Evolutionary conservation across 2,888 invertebrate genomes (phyloP).

Genomic region (Drosophila dives): DNA sequence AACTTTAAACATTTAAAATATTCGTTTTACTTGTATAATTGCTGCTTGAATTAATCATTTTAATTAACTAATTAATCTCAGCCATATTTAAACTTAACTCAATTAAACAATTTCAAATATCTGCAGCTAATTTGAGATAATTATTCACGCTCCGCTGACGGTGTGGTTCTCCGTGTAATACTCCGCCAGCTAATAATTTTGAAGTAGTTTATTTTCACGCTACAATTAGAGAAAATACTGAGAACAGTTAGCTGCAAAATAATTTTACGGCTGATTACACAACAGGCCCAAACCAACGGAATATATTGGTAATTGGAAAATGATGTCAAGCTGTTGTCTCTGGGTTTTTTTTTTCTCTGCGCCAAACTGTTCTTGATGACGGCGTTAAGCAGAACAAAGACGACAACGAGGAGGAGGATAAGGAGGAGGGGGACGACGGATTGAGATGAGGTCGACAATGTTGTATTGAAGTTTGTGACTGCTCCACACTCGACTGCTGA

Average conservation of each 20-base stretch:
- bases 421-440: constrained; percentile 1
- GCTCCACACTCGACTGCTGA: constrained; percentile 71
- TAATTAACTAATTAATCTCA: not conserved
- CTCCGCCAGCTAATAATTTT: constrained; percentile 39
- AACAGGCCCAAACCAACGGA: constrained; percentile 30
- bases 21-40: not conserved
- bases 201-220: constrained; percentile 59
- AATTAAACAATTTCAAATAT: constrained; percentile 28
- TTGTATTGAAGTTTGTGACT: constrained; percentile 14
- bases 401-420: not conserved
- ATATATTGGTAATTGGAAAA: constrained; percentile 72
- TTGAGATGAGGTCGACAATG: not conserved
- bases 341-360: not conserved
- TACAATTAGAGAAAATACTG: constrained; percentile 36
- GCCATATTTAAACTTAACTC: not conserved
- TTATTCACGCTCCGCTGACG: constrained; percentile 24
- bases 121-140: constrained; percentile 41
- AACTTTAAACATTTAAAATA: not conserved
- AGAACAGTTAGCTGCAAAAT: constrained; percentile 44
- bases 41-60: not conserved
- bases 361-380: constrained; percentile 6
- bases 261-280: constrained; percentile 70
- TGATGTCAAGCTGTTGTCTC: constrained; percentile 55
- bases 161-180: constrained; percentile 1
- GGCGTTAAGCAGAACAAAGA: constrained; percentile 4